These are phyloP conservation scores for Dasypogon diadema DNA, from an alignment of 2,888 invertebrate genomes.

Conservation along the genomic window DNA sequence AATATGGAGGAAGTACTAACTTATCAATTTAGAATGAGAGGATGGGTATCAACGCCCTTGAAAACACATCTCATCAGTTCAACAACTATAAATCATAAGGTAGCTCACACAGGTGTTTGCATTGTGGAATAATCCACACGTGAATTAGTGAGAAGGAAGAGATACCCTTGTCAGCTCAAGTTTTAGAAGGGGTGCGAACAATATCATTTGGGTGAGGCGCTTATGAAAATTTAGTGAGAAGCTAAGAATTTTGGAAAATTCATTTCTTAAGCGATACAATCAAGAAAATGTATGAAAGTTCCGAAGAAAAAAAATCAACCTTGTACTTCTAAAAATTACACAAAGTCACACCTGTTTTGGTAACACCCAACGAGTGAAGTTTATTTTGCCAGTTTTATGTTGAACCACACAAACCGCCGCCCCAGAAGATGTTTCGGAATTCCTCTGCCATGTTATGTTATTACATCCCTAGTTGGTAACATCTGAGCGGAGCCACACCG, in stretches of 20 bases:
- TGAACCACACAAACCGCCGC: slow-evolving; percentile 25
- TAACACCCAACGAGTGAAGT: slow-evolving; percentile 2
- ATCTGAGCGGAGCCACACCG: neutral
- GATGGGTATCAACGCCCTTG: too few relatives aligned
- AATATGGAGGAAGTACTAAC: too few relatives aligned
- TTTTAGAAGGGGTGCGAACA: too few relatives aligned
- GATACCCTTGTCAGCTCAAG: too few relatives aligned
- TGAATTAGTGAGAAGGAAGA: too few relatives aligned
- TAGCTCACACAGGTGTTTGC: neutral
- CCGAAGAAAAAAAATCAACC: too few relatives aligned
- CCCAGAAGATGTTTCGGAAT: slow-evolving; percentile 13
- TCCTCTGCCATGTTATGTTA: slow-evolving; percentile 11
- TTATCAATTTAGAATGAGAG: too few relatives aligned
- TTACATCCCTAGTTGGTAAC: neutral
- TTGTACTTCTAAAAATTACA: neutral
- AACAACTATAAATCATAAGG: neutral
- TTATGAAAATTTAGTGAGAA: too few relatives aligned
- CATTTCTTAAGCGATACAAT: too few relatives aligned
- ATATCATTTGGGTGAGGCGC: too few relatives aligned
- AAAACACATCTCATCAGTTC: neutral
- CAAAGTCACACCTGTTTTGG: neutral
- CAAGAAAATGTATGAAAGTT: too few relatives aligned
- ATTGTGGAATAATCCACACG: neutral
- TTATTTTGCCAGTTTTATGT: slow-evolving; percentile 28
- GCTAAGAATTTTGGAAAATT: too few relatives aligned